phyloP scores from a whole-genome alignment of 2,113 vertebrate genomes.

The Peromyscus californicus region DNA sequence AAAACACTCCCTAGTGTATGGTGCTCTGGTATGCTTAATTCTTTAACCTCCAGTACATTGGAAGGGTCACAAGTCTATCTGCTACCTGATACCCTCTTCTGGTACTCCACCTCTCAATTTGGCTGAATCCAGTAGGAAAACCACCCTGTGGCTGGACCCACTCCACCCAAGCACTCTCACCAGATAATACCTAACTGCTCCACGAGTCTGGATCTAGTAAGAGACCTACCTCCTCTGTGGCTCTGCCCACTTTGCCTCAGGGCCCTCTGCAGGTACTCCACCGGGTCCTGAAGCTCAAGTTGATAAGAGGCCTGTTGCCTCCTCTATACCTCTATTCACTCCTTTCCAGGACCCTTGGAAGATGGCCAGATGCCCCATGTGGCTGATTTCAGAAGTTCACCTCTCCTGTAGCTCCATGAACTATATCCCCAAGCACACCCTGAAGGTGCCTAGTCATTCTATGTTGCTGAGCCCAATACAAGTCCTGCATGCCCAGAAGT shows the following conservation, averaged over 20 bases:
- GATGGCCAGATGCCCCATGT: background rate
- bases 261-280: background rate
- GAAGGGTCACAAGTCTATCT: fast-evolving
- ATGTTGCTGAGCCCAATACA: no score
- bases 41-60: background rate
- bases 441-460: background rate
- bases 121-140: background rate
- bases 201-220: background rate
- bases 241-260: no score
- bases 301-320: background rate
- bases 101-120: background rate
- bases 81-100: background rate
- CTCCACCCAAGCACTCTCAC: background rate
- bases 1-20: background rate
- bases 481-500: background rate
- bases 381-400: background rate
- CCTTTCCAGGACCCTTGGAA: background rate
- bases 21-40: background rate
- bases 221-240: background rate
- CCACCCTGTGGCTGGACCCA: no score
- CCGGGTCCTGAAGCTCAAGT: background rate
- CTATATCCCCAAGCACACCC: background rate
- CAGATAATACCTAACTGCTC: background rate
- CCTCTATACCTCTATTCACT: background rate
- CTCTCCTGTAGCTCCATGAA: background rate